Conservation (phyloP, 2,888 invertebrate genomes). For the Drosophila monieri region DNA sequence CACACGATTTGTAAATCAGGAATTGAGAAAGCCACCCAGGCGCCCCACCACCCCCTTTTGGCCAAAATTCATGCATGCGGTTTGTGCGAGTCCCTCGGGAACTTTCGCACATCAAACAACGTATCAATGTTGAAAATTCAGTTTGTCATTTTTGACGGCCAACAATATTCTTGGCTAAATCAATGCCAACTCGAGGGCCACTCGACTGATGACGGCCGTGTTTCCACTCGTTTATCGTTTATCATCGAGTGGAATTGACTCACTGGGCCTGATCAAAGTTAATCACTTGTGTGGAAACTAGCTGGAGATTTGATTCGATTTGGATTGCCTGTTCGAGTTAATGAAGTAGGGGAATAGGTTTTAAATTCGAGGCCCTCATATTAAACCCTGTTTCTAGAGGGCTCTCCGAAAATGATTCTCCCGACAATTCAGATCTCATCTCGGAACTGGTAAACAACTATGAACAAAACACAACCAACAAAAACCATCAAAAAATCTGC, state of each 20-base stretch:
- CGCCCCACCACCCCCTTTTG: background rate
- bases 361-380: background rate
- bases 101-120: constrained; percentile 56
- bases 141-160: constrained; percentile 24
- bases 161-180: constrained; percentile 26
- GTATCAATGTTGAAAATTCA: constrained; percentile 33
- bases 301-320: constrained; percentile 35
- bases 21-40: constrained; percentile 4
- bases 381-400: constrained; percentile 1
- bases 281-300: constrained; percentile 59
- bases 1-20: constrained; percentile 54
- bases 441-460: background rate
- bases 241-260: constrained; percentile 46
- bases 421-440: constrained; percentile 19
- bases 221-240: constrained; percentile 58
- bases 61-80: constrained; percentile 5
- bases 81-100: constrained; percentile 52
- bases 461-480: constrained; percentile 19
- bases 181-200: constrained; percentile 37
- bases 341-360: constrained; percentile 32
- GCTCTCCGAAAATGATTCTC: constrained; percentile 31
- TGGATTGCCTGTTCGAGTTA: constrained; percentile 33
- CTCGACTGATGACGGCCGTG: constrained; percentile 30
- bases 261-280: constrained; percentile 42
- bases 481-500: constrained; percentile 54